Evolutionary conservation across 2,888 invertebrate species (phyloP), one percentile per base, ranked within the genome.

Genomic region (Prenolepis imparis): DNA sequence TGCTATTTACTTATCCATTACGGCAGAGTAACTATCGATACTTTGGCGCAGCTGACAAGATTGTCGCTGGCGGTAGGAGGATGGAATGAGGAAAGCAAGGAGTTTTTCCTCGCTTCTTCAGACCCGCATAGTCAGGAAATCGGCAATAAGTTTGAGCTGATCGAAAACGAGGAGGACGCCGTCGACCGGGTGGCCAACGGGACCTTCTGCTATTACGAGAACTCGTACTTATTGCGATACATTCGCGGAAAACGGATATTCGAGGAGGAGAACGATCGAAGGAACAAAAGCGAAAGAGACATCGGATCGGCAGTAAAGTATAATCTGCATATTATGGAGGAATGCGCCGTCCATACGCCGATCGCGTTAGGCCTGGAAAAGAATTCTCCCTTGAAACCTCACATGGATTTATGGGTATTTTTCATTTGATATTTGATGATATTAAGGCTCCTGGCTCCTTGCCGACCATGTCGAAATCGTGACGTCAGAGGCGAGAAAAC

Each of bases 331-430:
- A 97, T 98, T 12, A 98, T 98, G 98, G 95, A 95, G 2, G 97
- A 98, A 86, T 98, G 98, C 93, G 96, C 97, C 0, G 96, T 98
- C 6, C 96, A 97, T 88, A 97, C 97, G 96, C 98, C 98, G 0
- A 96, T 98, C 74, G 97, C 98, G 0, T 95, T 98, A 85, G 98
- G 98, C 0, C 96, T 98, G 90, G 97, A 97, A 91, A 98, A 97
- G 91, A 98, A 98, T 93, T 98, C 98, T 0, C 97, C 98, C 0
- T 93, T 98, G 6, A 97, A 97, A 92, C 96, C 96, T 0, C 95
- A 96, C 85, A 96, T 97, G 28, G 97, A 98, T 93, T 95, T 95
- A 88, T 96, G 97, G 90, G 95, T 94, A 89, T 1, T 39, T 77
- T 48, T 15, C n/a, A n/a, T n/a, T n/a, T n/a, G n/a, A n/a, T n/a